Evolutionary conservation across 2,797 vertebrate species (phyloP).

Genomic region (Pseudochaenichthys georgianus): DNA sequence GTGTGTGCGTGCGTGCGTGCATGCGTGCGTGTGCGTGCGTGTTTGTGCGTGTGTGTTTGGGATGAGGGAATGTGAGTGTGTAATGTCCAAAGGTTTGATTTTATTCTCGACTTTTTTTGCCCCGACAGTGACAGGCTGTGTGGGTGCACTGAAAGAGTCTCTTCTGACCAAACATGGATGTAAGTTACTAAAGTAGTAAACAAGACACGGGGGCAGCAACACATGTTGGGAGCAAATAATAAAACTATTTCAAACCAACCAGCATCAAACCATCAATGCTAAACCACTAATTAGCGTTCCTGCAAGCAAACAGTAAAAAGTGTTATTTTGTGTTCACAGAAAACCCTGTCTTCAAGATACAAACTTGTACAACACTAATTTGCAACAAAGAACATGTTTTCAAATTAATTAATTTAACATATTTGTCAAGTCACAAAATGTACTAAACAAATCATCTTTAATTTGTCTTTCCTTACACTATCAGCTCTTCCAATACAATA

Average conservation of each 20-base stretch:
- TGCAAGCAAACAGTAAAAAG: background rate
- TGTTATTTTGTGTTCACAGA: background rate
- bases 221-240: background rate
- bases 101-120: slow-evolving; percentile 53
- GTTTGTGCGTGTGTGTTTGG: slow-evolving; percentile 11
- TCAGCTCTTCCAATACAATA: background rate
- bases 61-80: slow-evolving; percentile 36
- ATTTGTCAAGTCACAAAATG: no score
- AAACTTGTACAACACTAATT: background rate
- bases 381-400: background rate
- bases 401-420: no score
- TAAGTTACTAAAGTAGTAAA: slow-evolving; percentile 36
- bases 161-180: slow-evolving; percentile 29
- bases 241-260: slow-evolving; percentile 5
- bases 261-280: background rate
- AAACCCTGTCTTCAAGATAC: background rate
- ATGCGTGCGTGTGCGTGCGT: no score
- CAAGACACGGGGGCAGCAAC: slow-evolving; percentile 9
- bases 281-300: slow-evolving; percentile 9
- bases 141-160: slow-evolving; percentile 32
- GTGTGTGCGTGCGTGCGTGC: no score
- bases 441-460: background rate
- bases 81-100: slow-evolving; percentile 56
- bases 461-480: background rate
- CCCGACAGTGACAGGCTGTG: slow-evolving; percentile 38